These are phyloP conservation scores for Folsomia manolachei DNA, from an alignment of 2,888 invertebrate genomes.

Conservation along the genomic window DNA sequence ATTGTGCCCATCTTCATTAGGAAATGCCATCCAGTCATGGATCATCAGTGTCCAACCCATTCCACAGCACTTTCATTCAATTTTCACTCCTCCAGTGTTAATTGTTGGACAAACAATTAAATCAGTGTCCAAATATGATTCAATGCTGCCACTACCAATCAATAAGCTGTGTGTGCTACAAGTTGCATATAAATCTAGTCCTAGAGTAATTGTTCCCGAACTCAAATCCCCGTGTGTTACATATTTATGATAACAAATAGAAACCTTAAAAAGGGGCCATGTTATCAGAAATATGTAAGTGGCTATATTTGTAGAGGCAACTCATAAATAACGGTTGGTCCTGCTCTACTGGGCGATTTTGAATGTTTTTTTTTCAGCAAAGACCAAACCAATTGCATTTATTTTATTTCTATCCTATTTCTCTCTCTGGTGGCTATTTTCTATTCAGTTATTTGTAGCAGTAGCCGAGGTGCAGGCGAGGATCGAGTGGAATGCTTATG, in stretches of 20 bases:
- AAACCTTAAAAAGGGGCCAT: no score
- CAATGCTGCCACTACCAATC: no score
- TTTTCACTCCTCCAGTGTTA: no score
- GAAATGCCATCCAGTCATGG: conserved; percentile 9
- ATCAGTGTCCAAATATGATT: no score
- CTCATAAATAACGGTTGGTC: no score
- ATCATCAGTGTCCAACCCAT: neutral
- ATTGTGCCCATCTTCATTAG: conserved; percentile 38
- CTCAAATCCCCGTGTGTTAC: neutral
- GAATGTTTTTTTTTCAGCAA: neutral
- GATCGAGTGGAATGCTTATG: neutral
- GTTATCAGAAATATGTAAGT: no score
- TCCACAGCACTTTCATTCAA: neutral
- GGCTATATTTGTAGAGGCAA: no score
- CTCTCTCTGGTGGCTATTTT: neutral
- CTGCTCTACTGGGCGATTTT: no score
- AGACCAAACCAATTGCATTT: neutral
- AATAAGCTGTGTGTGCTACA: no score
- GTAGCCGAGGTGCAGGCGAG: neutral
- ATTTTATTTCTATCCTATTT: neutral
- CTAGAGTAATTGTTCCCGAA: no score
- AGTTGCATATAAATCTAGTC: no score
- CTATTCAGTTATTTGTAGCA: neutral
- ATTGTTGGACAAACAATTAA: neutral
- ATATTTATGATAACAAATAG: neutral